Evolutionary conservation across 2,888 invertebrate genomes (phyloP), one percentile per base, ranked within the genome.

Genomic region (Eupithecia inturbata): DNA sequence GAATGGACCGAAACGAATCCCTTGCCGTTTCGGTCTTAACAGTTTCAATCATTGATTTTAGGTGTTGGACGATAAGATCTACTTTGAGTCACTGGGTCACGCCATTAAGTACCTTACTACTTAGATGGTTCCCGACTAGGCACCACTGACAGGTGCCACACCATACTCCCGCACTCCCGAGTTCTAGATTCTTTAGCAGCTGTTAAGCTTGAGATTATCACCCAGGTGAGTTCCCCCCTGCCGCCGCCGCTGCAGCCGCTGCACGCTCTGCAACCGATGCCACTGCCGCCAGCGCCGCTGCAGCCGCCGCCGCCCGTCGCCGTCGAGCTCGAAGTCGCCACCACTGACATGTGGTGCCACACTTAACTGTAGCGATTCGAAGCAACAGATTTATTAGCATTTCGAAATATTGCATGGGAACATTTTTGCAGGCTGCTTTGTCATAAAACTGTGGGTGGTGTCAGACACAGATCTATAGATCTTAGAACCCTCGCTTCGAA

Each of bases 271-370:
- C 92, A 78, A 88, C 91, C 74, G 89, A 89, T 77, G 88, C 91
- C 2, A 91, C 91, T 39, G 53, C 67, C 49, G 53, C 36, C 49
- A 31, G 67, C 67, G 74, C 67, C 67, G 36, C 62, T 39, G 41
- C 70, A 28, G 36, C 72, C 72, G 45, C 72, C 76, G 62, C 76
- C 92, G 28, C 92, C 93, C 1, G 92, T 93, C 73, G 93, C 92
- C 72, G 91, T 92, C 64, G 93, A 93, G 77, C 89, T 93, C 0
- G 93, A 94, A 78, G 94, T 94, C 64, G 91, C 92, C 80, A 91
- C 93, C 82, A 92, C 93, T 9, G 91, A 93, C 72, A 92, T 90
- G 86, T 93, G 92, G 92, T 91, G 90, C 33, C 63, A 64, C 36
- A 64, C 63, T 36, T 36, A 64, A 64, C 36, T 53, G 22, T 57